These are phyloP conservation scores for Athalia cordata DNA, from an alignment of 2,888 invertebrate species.

Conservation along the genomic window DNA sequence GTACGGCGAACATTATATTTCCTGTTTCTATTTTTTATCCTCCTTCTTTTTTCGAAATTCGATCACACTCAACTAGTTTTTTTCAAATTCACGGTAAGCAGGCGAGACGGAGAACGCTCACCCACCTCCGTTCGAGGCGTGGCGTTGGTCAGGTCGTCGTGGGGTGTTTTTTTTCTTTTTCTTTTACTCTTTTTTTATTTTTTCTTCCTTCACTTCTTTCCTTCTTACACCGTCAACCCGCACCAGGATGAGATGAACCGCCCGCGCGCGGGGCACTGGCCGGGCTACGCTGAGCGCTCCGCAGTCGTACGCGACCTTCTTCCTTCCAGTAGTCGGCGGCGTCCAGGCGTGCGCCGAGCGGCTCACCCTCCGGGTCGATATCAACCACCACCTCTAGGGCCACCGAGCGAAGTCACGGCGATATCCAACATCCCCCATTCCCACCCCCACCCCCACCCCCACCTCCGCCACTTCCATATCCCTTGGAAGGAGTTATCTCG, in stretches of 20 bases:
- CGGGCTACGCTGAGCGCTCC: constrained; percentile 61
- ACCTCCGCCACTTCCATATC: too few species aligned
- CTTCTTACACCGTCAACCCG: constrained; percentile 17
- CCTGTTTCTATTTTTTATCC: background rate
- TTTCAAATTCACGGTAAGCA: constrained; percentile 48
- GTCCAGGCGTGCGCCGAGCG: constrained; percentile 70
- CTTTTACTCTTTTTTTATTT: too few species aligned
- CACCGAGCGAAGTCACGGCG: constrained; percentile 51
- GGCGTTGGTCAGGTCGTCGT: constrained; percentile 20
- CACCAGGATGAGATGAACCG: constrained; percentile 62
- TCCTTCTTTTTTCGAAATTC: background rate
- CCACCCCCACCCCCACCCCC: constrained; percentile 46
- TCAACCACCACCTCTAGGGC: constrained; percentile 62
- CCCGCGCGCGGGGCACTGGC: constrained; percentile 71
- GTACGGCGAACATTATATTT: background rate
- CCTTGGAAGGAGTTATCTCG: constrained; percentile 28
- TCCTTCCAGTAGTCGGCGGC: constrained; percentile 58
- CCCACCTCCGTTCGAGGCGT: constrained; percentile 52
- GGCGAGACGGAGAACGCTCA: constrained; percentile 47
- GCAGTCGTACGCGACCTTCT: constrained; percentile 48
- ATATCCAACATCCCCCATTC: too few species aligned
- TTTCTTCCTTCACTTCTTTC: background rate
- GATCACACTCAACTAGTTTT: background rate
- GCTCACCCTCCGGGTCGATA: constrained; percentile 71
- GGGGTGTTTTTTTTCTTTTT: background rate